Evolutionary conservation across 2,113 vertebrate species (phyloP).

Genomic region (Corydoras sp.): DNA sequence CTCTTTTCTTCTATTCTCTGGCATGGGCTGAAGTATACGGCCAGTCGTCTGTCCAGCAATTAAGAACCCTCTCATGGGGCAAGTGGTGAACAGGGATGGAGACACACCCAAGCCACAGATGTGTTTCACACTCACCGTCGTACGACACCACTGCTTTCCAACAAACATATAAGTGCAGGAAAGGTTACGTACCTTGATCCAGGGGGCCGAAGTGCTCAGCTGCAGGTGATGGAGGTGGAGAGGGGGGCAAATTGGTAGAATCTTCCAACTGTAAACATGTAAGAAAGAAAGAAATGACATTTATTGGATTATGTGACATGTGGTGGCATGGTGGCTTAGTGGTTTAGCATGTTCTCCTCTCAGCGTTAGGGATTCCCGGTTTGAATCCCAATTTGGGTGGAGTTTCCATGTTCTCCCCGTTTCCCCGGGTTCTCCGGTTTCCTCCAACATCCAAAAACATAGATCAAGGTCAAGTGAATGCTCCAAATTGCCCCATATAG

Average conservation of each 20-base stretch:
- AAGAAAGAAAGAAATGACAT: background rate
- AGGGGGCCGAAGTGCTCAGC: constrained; percentile 82
- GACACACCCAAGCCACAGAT: constrained; percentile 27
- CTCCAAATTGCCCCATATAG: too few species aligned
- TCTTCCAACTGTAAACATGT: constrained; percentile 79
- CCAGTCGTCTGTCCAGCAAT: constrained; percentile 24
- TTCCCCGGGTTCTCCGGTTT: too few species aligned
- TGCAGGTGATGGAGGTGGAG: constrained; percentile 92
- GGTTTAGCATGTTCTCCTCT: too few species aligned
- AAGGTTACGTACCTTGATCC: constrained; percentile 82
- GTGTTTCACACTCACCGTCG: constrained; percentile 31
- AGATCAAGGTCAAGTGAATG: too few species aligned
- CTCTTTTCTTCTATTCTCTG: constrained; percentile 28
- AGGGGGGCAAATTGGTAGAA: constrained; percentile 92
- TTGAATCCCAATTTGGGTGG: too few species aligned
- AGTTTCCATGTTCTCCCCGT: too few species aligned
- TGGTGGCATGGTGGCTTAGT: too few species aligned
- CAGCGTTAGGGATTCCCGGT: too few species aligned
- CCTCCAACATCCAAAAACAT: too few species aligned
- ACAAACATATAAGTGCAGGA: background rate
- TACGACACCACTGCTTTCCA: constrained; percentile 17
- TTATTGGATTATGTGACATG: too few species aligned
- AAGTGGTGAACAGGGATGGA: constrained; percentile 23
- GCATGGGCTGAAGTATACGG: constrained; percentile 8
- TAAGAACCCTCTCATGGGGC: constrained; percentile 9